These are phyloP conservation scores for Phengaris arion DNA, from an alignment of 2,888 invertebrate species.

Conservation along the genomic window DNA sequence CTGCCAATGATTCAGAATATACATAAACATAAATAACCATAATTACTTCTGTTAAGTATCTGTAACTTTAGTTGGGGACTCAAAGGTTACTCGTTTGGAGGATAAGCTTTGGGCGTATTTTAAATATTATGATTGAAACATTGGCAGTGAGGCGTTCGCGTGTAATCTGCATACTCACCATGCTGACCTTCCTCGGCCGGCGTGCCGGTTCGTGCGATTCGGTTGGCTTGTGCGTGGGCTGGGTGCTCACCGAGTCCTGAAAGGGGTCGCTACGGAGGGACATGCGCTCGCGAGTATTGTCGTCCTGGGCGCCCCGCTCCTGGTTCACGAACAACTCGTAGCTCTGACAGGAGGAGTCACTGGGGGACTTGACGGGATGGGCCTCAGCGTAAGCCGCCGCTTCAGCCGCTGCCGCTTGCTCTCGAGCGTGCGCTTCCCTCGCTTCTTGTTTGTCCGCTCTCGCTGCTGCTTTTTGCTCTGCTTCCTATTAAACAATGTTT, in stretches of 20 bases:
- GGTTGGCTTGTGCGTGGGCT: conserved; percentile 80
- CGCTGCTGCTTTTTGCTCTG: conserved; percentile 88
- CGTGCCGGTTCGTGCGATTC: conserved; percentile 76
- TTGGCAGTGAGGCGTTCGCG: conserved; percentile 58
- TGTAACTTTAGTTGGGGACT: background rate
- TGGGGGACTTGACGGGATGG: conserved; percentile 91
- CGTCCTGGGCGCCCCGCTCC: conserved; percentile 92
- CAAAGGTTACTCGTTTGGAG: background rate
- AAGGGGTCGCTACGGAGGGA: conserved; percentile 93
- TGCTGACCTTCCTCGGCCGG: conserved; percentile 92
- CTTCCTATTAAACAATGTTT: conserved; percentile 80
- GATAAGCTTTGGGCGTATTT: background rate
- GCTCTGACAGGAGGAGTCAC: conserved; percentile 94
- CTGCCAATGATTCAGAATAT: conserved; percentile 60
- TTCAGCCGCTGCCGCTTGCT: conserved; percentile 81
- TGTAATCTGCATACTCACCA: conserved; percentile 84
- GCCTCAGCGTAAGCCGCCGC: conserved; percentile 81
- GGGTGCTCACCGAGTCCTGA: conserved; percentile 93
- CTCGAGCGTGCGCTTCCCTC: conserved; percentile 80
- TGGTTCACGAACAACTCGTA: conserved; percentile 95
- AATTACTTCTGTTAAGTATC: background rate
- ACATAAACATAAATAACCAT: background rate
- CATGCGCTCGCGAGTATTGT: conserved; percentile 94
- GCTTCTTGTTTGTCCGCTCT: conserved; percentile 83
- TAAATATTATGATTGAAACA: conserved; percentile 48